Percentiles rank a stretch among this genome's conserved stretches.
Conservation (phyloP, 2,888 invertebrate species). For the Odontothrips loti region DNA sequence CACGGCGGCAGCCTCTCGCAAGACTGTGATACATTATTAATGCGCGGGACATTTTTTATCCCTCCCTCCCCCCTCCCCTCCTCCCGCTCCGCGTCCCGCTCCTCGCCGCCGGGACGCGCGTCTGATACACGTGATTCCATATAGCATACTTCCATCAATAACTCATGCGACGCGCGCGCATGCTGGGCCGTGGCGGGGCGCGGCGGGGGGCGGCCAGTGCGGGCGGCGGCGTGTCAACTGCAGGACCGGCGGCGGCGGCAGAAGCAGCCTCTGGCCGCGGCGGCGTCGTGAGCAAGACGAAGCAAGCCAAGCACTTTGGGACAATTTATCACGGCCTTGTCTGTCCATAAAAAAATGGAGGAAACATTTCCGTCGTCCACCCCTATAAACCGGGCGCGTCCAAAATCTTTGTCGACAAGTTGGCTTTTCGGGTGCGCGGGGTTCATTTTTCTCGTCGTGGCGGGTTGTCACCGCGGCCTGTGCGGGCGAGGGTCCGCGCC, state of each 20-base stretch:
- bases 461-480: neutral
- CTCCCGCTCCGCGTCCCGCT: neutral
- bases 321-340: conserved; percentile 4
- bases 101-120: neutral
- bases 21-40: conserved; percentile 6
- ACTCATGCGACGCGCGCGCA: neutral
- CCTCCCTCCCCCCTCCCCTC: neutral
- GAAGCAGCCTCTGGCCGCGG: too few species aligned
- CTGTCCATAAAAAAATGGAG: neutral
- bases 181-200: neutral
- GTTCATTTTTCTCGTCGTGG: neutral
- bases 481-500: too few species aligned
- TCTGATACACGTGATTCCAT: conserved; percentile 12
- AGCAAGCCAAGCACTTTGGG: neutral
- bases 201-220: neutral
- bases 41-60: neutral
- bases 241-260: neutral
- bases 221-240: neutral
- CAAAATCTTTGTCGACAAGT: conserved; percentile 9
- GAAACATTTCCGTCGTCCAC: neutral
- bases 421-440: neutral
- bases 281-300: too few species aligned
- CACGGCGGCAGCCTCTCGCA: neutral
- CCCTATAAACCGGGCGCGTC: conserved; percentile 4
- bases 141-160: conserved; percentile 3